A percentile compares a stretch with the other conserved stretches of the same genome.
phyloP scores from a whole-genome alignment of 2,113 vertebrate genomes.

The Opisthocomus hoazin region DNA sequence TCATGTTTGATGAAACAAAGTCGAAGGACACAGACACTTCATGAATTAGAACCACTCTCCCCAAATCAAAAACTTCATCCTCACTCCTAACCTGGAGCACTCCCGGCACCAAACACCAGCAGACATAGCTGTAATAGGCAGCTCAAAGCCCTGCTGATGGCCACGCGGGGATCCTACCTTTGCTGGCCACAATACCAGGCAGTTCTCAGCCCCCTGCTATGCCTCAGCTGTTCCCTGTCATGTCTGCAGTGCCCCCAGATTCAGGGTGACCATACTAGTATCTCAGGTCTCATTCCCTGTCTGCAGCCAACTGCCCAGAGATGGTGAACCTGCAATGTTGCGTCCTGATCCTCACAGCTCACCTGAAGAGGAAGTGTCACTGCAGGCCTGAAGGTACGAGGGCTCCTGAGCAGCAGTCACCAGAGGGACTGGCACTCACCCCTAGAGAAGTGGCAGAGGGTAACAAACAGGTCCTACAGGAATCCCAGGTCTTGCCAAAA shows the following conservation, averaged over 20 bases:
- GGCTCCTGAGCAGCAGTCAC: background rate
- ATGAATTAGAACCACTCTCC: background rate
- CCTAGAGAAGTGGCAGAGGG: accelerated
- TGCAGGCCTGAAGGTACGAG: background rate
- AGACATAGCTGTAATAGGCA: accelerated
- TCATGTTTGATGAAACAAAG: background rate
- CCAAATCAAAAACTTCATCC: background rate
- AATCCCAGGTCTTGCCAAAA: background rate
- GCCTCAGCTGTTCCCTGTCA: background rate
- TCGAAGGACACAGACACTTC: background rate
- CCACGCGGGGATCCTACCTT: accelerated
- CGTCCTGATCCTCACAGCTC: background rate
- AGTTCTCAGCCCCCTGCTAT: background rate
- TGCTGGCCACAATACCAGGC: background rate
- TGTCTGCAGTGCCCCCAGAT: accelerated
- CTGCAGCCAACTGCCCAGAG: background rate
- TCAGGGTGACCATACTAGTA: accelerated
- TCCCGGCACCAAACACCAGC: background rate
- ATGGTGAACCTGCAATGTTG: constrained; percentile 48
- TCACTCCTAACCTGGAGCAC: accelerated
- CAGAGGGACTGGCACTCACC: accelerated
- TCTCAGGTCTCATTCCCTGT: background rate
- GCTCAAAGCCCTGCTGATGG: background rate
- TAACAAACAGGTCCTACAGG: background rate
- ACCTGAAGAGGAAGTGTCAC: constrained; percentile 32